A percentile compares a stretch with the other conserved stretches of the same genome.
These are phyloP conservation scores for Leptinotarsa tumamoca DNA, from an alignment of 2,888 invertebrate species.

Conservation along the genomic window DNA sequence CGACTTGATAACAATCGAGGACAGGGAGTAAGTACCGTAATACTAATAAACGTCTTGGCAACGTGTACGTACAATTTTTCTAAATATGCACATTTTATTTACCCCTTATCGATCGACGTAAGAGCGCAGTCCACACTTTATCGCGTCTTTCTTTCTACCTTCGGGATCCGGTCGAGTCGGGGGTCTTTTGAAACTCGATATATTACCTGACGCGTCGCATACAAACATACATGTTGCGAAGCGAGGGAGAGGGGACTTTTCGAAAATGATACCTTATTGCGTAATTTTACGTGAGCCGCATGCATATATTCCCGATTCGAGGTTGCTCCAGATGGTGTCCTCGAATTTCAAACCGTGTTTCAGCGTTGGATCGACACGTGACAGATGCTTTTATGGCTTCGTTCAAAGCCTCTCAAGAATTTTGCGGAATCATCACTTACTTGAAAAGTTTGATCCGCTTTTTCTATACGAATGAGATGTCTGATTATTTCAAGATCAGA, in stretches of 20 bases:
- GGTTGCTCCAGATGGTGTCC: slow-evolving; percentile 15
- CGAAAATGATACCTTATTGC: slow-evolving; percentile 18
- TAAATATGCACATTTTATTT: slow-evolving; percentile 6
- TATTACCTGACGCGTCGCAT: slow-evolving; percentile 18
- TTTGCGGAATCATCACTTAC: background rate
- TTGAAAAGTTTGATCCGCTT: background rate
- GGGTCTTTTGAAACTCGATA: slow-evolving; percentile 19
- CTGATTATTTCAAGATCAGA: no score
- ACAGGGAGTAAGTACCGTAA: background rate
- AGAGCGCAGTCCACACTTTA: slow-evolving; percentile 6
- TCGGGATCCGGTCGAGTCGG: slow-evolving; percentile 1
- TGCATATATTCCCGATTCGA: slow-evolving; percentile 16
- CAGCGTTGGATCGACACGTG: slow-evolving; percentile 6
- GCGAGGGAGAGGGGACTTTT: background rate
- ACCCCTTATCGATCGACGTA: background rate
- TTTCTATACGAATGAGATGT: no score
- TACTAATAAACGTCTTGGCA: slow-evolving; percentile 14
- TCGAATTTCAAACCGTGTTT: background rate
- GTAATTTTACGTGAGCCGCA: slow-evolving; percentile 18
- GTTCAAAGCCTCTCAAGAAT: background rate
- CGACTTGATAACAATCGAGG: background rate
- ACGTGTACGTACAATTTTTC: background rate
- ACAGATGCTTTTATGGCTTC: slow-evolving; percentile 1
- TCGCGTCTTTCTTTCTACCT: slow-evolving; percentile 2
- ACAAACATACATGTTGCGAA: slow-evolving; percentile 19